Evolutionary conservation across 2,797 vertebrate species (phyloP).

Genomic region (Glossophaga mutica): DNA sequence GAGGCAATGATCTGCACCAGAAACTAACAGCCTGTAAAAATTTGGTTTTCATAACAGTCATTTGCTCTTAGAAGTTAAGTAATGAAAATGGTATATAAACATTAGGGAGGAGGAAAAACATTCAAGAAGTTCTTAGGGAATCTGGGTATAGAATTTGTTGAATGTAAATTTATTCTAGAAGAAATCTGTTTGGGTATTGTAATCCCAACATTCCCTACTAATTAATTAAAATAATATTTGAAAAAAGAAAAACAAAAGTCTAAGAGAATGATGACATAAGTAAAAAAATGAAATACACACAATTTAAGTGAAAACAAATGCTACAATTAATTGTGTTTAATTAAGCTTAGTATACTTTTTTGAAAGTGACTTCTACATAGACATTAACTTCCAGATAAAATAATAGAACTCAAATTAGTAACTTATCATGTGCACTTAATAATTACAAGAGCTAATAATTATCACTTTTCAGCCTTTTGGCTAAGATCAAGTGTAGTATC

Average conservation of each 20-base stretch:
- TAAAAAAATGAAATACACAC: neutral
- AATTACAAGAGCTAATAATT: neutral
- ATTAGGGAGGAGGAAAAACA: neutral
- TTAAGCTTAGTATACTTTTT: neutral
- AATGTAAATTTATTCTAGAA: slow-evolving; percentile 11
- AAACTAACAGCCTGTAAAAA: slow-evolving; percentile 56
- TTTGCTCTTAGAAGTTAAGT: slow-evolving; percentile 58
- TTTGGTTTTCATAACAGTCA: slow-evolving; percentile 57
- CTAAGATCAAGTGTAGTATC: no score
- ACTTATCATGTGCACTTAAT: neutral
- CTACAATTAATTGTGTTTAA: neutral
- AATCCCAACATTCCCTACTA: neutral
- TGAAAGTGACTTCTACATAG: neutral
- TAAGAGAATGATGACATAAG: neutral
- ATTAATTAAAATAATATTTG: neutral
- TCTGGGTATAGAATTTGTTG: neutral
- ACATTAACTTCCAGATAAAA: neutral
- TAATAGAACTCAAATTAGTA: neutral
- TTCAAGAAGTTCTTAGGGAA: neutral
- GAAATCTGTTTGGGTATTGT: neutral
- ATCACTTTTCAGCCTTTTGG: neutral
- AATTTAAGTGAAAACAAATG: neutral
- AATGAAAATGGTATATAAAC: slow-evolving; percentile 54
- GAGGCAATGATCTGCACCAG: slow-evolving; percentile 55
- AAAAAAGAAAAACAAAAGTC: neutral